Conservation (phyloP, 2,113 vertebrate species). For the Hepsetus odoe region DNA sequence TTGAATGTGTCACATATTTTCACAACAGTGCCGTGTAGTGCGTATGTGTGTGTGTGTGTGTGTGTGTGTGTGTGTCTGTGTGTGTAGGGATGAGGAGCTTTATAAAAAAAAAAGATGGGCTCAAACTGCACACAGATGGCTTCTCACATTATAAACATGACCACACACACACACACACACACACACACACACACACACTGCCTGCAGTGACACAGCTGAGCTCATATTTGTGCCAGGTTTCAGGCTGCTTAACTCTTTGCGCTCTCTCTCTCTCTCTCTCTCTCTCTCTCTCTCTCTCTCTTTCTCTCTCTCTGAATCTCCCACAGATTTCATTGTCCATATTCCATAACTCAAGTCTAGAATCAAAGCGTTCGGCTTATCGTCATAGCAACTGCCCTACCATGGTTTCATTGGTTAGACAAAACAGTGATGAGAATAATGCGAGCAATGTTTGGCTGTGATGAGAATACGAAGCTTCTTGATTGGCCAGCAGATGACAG, state of each 20-base stretch:
- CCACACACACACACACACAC: constrained; percentile 18
- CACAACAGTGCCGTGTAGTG: constrained; percentile 5
- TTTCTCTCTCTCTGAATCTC: neutral
- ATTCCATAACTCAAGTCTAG: constrained; percentile 2
- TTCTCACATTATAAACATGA: constrained; percentile 50
- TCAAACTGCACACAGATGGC: constrained; percentile 52
- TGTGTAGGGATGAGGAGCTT: constrained; percentile 29
- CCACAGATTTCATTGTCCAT: neutral
- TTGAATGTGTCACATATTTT: constrained; percentile 36
- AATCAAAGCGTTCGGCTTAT: constrained; percentile 25
- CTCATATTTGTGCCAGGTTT: constrained; percentile 56
- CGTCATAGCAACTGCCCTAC: constrained; percentile 22
- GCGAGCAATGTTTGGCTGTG: constrained; percentile 21
- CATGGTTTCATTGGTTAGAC: constrained; percentile 8
- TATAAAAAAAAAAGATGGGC: constrained; percentile 44
- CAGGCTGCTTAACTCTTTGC: constrained; percentile 49
- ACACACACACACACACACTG: constrained; percentile 34
- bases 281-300: neutral
- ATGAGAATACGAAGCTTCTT: neutral
- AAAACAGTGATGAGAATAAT: constrained; percentile 6
- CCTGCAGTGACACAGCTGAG: constrained; percentile 57
- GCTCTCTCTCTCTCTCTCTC: neutral
- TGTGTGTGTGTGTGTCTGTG: constrained; percentile 7
- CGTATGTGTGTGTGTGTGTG: constrained; percentile 1
- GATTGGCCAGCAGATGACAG: constrained; percentile 1